phyloP scores from a whole-genome alignment of 1,140 invertebrate species.

The Formica exsecta region DNA sequence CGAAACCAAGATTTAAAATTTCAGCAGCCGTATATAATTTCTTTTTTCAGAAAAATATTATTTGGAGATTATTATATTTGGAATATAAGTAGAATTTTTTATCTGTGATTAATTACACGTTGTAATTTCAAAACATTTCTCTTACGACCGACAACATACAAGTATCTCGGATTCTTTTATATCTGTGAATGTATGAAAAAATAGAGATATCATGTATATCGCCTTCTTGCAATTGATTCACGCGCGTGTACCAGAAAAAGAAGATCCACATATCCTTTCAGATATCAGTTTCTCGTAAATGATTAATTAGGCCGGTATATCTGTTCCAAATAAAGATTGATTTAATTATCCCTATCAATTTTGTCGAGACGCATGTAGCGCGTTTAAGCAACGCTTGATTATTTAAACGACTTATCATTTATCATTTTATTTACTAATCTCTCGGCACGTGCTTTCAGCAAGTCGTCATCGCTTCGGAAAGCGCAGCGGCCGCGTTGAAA shows the following conservation, averaged over 20 bases:
- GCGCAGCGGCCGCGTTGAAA: background rate
- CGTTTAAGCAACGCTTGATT: slow-evolving; percentile 28
- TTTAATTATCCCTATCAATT: background rate
- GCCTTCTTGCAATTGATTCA: background rate
- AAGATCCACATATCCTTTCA: background rate
- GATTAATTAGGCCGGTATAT: background rate
- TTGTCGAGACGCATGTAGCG: background rate
- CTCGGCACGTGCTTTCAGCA: slow-evolving; percentile 31
- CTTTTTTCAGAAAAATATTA: background rate
- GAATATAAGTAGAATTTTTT: background rate
- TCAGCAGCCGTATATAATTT: background rate
- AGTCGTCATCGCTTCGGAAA: slow-evolving; percentile 10
- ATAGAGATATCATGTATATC: too few species aligned
- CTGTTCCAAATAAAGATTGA: background rate
- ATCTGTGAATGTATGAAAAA: background rate
- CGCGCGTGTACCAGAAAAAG: background rate
- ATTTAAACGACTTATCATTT: slow-evolving; percentile 25
- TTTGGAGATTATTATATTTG: background rate
- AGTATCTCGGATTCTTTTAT: background rate
- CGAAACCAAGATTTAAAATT: background rate
- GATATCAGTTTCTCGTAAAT: background rate
- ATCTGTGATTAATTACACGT: background rate
- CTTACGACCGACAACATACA: background rate
- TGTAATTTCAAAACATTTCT: background rate
- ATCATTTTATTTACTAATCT: slow-evolving; percentile 39